Evolutionary conservation across 2,113 vertebrate genomes (phyloP).

Genomic region (Vireo altiloquus): DNA sequence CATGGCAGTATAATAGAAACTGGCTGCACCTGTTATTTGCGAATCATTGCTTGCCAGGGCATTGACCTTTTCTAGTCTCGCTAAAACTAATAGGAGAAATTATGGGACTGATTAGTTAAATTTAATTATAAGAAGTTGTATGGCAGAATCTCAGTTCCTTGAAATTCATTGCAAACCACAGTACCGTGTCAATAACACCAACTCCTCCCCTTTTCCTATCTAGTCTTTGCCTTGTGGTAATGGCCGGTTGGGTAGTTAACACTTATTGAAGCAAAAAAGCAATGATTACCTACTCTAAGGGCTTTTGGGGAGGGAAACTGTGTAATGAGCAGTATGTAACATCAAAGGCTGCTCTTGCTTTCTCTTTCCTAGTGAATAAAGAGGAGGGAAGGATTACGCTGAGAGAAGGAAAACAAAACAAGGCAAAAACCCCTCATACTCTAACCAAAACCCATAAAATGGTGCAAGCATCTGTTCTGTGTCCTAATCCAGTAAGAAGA

Average conservation of each 20-base stretch:
- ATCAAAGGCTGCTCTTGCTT: not conserved
- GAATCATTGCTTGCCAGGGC: conserved; percentile 75
- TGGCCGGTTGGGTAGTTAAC: not conserved
- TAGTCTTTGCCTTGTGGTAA: not conserved
- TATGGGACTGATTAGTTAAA: conserved; percentile 65
- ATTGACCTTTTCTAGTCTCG: conserved; percentile 74
- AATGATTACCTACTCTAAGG: not conserved
- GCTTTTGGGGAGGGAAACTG: not conserved
- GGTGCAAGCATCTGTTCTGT: conserved; percentile 34
- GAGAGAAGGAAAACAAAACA: not conserved
- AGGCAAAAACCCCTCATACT: accelerated
- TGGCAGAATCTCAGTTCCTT: conserved; percentile 15
- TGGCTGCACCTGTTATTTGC: conserved; percentile 81
- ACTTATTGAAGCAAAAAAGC: not conserved
- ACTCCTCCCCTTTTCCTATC: not conserved
- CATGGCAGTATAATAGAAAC: conserved; percentile 67
- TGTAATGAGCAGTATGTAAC: not conserved
- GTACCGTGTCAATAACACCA: not conserved
- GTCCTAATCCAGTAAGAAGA: conserved; percentile 32
- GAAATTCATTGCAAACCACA: not conserved
- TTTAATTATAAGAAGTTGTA: conserved; percentile 23
- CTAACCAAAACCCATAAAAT: not conserved
- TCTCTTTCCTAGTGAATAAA: not conserved
- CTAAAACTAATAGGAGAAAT: conserved; percentile 75
- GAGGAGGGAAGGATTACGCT: not conserved